A percentile compares a stretch with the other conserved stretches of the same genome.
These are phyloP conservation scores for Cotesia typhae DNA, from an alignment of 1,140 invertebrate genomes.

Conservation along the genomic window DNA sequence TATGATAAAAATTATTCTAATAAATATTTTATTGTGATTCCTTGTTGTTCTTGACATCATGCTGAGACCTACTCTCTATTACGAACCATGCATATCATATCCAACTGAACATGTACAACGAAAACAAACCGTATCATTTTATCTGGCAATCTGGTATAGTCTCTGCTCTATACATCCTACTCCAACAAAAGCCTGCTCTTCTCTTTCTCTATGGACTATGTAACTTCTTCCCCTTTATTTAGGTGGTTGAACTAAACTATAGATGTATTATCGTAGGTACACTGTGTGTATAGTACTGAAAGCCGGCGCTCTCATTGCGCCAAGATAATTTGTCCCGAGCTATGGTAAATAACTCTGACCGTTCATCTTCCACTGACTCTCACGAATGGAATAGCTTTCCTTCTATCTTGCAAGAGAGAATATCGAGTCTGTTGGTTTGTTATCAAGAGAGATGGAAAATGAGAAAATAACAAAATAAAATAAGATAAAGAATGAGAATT, in stretches of 20 bases:
- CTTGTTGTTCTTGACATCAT: slow-evolving; percentile 10
- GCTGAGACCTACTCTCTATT: slow-evolving; percentile 5
- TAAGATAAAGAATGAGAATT: slow-evolving; percentile 6
- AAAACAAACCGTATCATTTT: slow-evolving; percentile 12
- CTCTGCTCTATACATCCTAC: no score
- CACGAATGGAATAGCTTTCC: slow-evolving; percentile 24
- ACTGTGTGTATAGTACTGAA: no score
- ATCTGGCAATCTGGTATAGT: slow-evolving; percentile 6
- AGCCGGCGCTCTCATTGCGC: slow-evolving; percentile 29
- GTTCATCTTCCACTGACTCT: slow-evolving; percentile 31
- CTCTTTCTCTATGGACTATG: no score
- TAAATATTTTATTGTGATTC: slow-evolving; percentile 8
- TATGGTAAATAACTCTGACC: slow-evolving; percentile 31
- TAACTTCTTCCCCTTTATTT: no score
- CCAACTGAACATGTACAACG: no score
- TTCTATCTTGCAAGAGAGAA: slow-evolving; percentile 15
- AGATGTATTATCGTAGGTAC: not conserved
- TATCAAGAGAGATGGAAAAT: slow-evolving; percentile 19
- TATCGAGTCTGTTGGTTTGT: not conserved
- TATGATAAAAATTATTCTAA: not conserved
- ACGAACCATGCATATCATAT: not conserved
- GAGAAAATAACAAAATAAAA: not conserved
- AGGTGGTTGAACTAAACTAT: not conserved
- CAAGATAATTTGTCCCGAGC: slow-evolving; percentile 36
- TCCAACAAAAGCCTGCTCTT: no score